phyloP scores from a whole-genome alignment of 1,140 invertebrate species.

The Cylas formicarius region DNA sequence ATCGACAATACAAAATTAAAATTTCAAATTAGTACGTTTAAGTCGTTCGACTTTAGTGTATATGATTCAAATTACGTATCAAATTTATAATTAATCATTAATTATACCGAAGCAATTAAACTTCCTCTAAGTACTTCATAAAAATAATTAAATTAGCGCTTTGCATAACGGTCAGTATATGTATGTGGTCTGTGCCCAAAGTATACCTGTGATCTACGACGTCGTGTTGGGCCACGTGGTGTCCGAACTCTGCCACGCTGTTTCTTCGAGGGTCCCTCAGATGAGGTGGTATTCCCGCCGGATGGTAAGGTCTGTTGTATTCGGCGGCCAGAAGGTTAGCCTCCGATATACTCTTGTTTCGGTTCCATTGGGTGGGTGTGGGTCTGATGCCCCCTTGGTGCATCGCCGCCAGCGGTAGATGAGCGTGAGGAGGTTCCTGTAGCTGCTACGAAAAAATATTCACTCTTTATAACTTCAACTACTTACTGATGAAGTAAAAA shows the following conservation, averaged over 20 bases:
- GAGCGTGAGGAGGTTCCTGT: not conserved
- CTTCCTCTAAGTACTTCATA: no score
- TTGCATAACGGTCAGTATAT: no score
- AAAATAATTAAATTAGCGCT: no score
- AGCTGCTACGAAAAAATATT: not conserved
- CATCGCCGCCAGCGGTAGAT: slow-evolving; percentile 49
- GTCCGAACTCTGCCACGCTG: slow-evolving; percentile 58
- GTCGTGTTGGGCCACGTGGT: slow-evolving; percentile 42
- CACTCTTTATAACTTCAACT: not conserved
- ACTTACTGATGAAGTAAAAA: no score
- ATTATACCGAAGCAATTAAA: no score
- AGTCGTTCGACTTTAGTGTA: no score
- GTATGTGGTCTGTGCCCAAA: no score
- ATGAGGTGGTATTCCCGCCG: slow-evolving; percentile 25
- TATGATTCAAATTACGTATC: no score
- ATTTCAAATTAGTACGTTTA: no score
- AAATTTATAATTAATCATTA: no score
- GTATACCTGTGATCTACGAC: slow-evolving; percentile 45
- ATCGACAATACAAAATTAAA: no score
- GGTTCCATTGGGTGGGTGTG: slow-evolving; percentile 47
- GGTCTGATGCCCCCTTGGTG: slow-evolving; percentile 51
- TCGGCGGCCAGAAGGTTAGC: slow-evolving; percentile 64
- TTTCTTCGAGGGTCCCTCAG: slow-evolving; percentile 49
- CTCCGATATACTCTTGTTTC: slow-evolving; percentile 62
- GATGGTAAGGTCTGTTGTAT: slow-evolving; percentile 31